Percentiles rank a stretch among this genome's conserved stretches.
Evolutionary conservation across 92 coral and sea anemone species (phyloP).

Genomic region (Virgularia gustaviana): DNA sequence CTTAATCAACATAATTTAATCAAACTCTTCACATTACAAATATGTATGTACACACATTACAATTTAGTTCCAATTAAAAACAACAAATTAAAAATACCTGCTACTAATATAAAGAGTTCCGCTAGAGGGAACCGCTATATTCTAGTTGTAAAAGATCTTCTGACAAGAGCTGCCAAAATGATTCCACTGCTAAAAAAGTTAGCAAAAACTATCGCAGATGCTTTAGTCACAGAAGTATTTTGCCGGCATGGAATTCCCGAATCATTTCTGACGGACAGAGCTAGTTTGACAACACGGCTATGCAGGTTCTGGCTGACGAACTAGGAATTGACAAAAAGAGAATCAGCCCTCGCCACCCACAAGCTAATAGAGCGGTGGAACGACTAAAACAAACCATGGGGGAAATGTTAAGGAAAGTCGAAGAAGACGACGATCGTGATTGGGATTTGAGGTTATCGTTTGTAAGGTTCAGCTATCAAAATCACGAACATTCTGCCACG

Average conservation of each 20-base stretch:
- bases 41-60: too few species aligned
- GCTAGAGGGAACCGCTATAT: conserved; percentile 2
- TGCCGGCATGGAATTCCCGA: conserved; percentile 32
- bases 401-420: conserved; percentile 20
- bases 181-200: conserved; percentile 12
- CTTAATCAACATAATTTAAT: too few species aligned
- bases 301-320: conserved; percentile 16
- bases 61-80: too few species aligned
- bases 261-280: conserved; percentile 16
- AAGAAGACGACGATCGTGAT: conserved; percentile 13
- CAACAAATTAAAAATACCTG: too few species aligned
- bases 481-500: conserved; percentile 19
- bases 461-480: conserved; percentile 24
- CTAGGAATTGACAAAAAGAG: conserved; percentile 31
- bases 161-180: conserved; percentile 12
- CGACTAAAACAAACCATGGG: conserved; percentile 25
- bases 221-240: conserved; percentile 12
- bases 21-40: too few species aligned
- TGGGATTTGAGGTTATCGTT: conserved; percentile 39
- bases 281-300: conserved; percentile 25
- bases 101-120: too few species aligned
- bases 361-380: conserved; percentile 26
- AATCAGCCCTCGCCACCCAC: conserved; percentile 23
- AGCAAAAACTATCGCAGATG: conserved; percentile 16
- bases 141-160: not conserved